These are phyloP conservation scores for Cepphus grylle DNA, from an alignment of 2,113 vertebrate genomes.

Conservation along the genomic window DNA sequence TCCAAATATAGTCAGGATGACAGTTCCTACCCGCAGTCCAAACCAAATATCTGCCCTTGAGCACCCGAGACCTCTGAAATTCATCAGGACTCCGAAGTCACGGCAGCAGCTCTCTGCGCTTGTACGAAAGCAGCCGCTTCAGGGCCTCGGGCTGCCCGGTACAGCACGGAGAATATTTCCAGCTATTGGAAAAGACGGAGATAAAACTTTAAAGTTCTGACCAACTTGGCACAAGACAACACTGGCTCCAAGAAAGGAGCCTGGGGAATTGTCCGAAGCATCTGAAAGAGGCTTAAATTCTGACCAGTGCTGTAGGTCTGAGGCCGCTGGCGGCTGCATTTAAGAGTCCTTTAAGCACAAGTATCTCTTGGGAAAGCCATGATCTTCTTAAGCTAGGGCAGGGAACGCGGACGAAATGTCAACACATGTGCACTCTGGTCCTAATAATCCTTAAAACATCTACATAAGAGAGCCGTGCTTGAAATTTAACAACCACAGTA, in stretches of 20 bases:
- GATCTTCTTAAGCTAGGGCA: background rate
- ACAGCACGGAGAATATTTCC: fast-evolving
- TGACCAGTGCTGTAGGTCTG: background rate
- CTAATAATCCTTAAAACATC: background rate
- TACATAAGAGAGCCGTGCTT: background rate
- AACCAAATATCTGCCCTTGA: background rate
- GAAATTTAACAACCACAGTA: background rate
- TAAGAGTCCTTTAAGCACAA: background rate
- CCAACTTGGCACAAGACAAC: background rate
- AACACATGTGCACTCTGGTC: background rate
- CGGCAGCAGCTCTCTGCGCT: background rate
- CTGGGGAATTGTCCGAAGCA: background rate
- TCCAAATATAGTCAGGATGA: slow-evolving; percentile 26
- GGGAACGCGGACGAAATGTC: background rate
- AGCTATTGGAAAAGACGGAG: background rate
- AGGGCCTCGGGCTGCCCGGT: background rate
- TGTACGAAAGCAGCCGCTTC: background rate
- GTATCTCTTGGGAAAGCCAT: background rate
- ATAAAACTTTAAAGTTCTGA: background rate
- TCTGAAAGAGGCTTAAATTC: background rate
- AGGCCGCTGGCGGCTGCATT: background rate
- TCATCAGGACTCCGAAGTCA: background rate
- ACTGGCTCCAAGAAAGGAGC: background rate
- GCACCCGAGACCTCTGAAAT: background rate
- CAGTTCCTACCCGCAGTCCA: background rate